Percentiles rank a stretch among this genome's conserved stretches.
phyloP scores from a whole-genome alignment of 2,888 invertebrate genomes.

The Melangyna quadrimaculata region DNA sequence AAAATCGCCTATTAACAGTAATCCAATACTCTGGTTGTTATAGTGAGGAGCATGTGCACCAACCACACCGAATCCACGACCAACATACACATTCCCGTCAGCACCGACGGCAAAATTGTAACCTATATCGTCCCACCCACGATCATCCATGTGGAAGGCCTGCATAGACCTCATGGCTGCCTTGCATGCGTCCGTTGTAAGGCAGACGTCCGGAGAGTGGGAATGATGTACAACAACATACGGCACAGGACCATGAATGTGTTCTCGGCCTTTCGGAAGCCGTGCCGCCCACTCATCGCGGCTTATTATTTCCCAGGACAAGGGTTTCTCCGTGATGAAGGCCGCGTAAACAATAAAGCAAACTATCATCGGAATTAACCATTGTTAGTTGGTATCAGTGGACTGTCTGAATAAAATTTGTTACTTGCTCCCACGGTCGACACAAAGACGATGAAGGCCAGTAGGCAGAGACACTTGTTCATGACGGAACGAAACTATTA shows the following conservation, averaged over 20 bases:
- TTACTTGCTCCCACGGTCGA: constrained; percentile 57
- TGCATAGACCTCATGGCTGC: constrained; percentile 84
- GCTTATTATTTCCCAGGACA: constrained; percentile 75
- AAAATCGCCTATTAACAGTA: constrained; percentile 84
- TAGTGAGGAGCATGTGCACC: constrained; percentile 86
- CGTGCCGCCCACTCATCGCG: constrained; percentile 83
- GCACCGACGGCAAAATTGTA: constrained; percentile 86
- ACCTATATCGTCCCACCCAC: constrained; percentile 85
- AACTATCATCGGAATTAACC: constrained; percentile 57
- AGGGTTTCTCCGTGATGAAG: constrained; percentile 47
- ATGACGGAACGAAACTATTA: constrained; percentile 48
- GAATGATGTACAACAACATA: constrained; percentile 87
- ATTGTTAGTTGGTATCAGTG: constrained; percentile 13
- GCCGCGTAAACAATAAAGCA: constrained; percentile 62
- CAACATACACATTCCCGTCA: constrained; percentile 84
- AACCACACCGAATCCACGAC: constrained; percentile 85
- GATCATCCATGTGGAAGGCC: constrained; percentile 82
- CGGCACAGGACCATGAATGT: constrained; percentile 82
- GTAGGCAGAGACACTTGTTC: constrained; percentile 58
- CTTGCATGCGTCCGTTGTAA: constrained; percentile 81
- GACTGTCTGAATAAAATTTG: constrained; percentile 36
- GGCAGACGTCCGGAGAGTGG: constrained; percentile 83
- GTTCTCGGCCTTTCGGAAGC: constrained; percentile 78
- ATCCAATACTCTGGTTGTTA: constrained; percentile 85
- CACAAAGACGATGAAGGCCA: constrained; percentile 34